phyloP scores from a whole-genome alignment of 2,113 vertebrate species.

The Oreamnos americanus region DNA sequence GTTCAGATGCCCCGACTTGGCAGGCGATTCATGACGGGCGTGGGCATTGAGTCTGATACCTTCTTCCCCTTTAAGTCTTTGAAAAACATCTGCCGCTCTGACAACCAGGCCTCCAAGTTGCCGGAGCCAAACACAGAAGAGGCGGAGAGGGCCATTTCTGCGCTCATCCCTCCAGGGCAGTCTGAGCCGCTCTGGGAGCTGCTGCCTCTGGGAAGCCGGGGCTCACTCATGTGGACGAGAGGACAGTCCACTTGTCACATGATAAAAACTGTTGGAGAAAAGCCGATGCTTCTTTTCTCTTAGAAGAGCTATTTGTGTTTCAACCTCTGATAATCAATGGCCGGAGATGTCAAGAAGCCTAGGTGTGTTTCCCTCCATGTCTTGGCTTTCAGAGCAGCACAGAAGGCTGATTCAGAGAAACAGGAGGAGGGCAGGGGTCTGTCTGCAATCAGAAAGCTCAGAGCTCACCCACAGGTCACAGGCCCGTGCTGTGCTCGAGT shows the following conservation, averaged over 20 bases:
- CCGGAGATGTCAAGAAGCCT: slow-evolving; percentile 10
- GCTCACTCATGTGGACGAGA: slow-evolving; percentile 65
- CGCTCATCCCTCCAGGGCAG: slow-evolving; percentile 10
- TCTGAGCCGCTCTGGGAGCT: slow-evolving; percentile 72
- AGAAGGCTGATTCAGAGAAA: slow-evolving; percentile 51
- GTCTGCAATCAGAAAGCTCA: not conserved
- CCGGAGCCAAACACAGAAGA: slow-evolving; percentile 74
- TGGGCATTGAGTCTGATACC: not conserved
- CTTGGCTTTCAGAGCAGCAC: slow-evolving; percentile 55
- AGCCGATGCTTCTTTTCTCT: slow-evolving; percentile 68
- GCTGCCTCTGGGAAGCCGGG: slow-evolving; percentile 58
- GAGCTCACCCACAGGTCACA: not conserved
- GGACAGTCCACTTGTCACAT: slow-evolving; percentile 49
- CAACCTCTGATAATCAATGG: not conserved
- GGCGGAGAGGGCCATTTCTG: not conserved
- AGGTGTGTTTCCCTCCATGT: slow-evolving; percentile 23
- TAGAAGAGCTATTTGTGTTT: slow-evolving; percentile 67
- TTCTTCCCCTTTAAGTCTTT: not conserved
- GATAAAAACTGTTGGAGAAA: slow-evolving; percentile 63
- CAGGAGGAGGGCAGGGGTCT: not conserved
- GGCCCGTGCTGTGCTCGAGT: slow-evolving; percentile 4
- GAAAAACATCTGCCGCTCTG: slow-evolving; percentile 68
- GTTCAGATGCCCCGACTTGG: not conserved
- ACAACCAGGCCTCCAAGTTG: slow-evolving; percentile 60
- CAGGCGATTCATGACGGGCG: not conserved